Conservation (phyloP, 2,888 invertebrate genomes). For the Apantesis nais region DNA sequence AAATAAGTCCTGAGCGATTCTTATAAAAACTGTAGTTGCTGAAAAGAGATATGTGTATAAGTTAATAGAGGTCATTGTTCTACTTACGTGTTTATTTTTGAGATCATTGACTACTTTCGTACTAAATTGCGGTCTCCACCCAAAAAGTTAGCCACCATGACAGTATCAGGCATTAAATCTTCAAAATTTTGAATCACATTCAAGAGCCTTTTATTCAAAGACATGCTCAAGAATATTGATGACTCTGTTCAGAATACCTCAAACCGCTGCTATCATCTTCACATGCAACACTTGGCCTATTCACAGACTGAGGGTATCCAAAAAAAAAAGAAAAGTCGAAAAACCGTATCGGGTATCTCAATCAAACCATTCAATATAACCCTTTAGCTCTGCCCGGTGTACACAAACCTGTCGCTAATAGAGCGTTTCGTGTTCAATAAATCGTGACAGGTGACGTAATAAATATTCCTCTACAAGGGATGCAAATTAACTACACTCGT, state of each 20-base stretch:
- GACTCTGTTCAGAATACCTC: not conserved
- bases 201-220: too few relatives aligned
- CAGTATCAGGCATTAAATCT: too few relatives aligned
- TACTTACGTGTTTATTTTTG: too few relatives aligned
- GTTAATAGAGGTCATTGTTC: not conserved
- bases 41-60: not conserved
- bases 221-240: too few relatives aligned
- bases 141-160: too few relatives aligned
- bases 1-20: too few relatives aligned
- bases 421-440: not conserved
- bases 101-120: too few relatives aligned
- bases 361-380: not conserved
- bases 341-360: not conserved
- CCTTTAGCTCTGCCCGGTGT: not conserved
- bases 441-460: not conserved
- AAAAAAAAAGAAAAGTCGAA: not conserved
- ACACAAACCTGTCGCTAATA: slow-evolving; percentile 3
- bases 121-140: too few relatives aligned
- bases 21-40: not conserved
- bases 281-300: not conserved
- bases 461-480: slow-evolving; percentile 16
- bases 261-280: not conserved
- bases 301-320: not conserved
- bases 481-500: not conserved
- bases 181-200: too few relatives aligned